Evolutionary conservation across 2,113 vertebrate species (phyloP), one percentile per base, ranked within the genome.

Genomic region (Aldabrachelys gigantea): DNA sequence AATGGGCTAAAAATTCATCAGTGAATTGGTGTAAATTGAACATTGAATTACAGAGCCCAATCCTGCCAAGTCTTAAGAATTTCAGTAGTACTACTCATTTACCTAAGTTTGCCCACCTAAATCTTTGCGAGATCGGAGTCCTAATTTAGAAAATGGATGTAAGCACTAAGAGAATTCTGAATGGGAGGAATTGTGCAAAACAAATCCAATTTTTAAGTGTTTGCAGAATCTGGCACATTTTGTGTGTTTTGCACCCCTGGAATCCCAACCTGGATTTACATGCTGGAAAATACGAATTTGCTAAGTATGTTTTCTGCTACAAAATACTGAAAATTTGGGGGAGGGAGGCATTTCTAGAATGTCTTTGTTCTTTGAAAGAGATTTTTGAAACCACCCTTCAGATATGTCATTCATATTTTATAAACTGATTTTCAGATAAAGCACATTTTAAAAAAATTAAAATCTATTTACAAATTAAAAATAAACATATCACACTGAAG

Each of bases 331-430:
- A 38, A 19, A 19, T 16, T n/a, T 14, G 6, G 6, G 35, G 7
- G 35, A 16, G 8, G 53, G 53, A 5, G 25, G 8, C 9, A 8
- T 22, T 72, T 57, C 81, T 9, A 79, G 49, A 86, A 5, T 8
- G 35, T 38, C 53, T 90, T 62, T 65, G 50, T 17, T 87, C 10
- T 92, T 72, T 91, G 2, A 57, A 53, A 87, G 17, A 72, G 35
- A 86, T 35, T 19, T 87, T 25, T 78, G 75, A 44, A 78, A 47
- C 12, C 44, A 19, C 31, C 41, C 57, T n/a, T 84, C 54, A 10
- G 17, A 69, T 76, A 92, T 85, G 91, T 69, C 50, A 75, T n/a
- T 88, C 82, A 59, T 19, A 82, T 69, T 21, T 22, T 78, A 88
- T 62, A 62, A 94, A 41, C 22, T 29, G 93, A 95, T 12, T 22